phyloP scores from a whole-genome alignment of 2,888 invertebrate species.

The Cerastis rubricosa region DNA sequence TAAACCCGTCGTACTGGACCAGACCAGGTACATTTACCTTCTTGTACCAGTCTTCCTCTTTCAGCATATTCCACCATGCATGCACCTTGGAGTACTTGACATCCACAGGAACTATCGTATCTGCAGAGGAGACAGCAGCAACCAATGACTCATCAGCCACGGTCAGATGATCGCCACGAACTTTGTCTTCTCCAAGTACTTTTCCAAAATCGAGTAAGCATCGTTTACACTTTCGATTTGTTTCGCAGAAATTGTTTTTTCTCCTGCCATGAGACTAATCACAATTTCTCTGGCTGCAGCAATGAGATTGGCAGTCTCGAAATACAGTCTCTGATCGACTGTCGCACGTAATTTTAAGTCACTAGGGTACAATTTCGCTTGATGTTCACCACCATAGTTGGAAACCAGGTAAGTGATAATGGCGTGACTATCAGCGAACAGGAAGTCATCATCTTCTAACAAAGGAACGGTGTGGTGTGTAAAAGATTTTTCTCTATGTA shows the following conservation, averaged over 20 bases:
- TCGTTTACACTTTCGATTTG: conserved; percentile 64
- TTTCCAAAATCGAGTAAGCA: conserved; percentile 63
- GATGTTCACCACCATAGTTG: conserved; percentile 73
- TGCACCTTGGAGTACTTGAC: conserved; percentile 67
- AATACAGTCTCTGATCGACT: conserved; percentile 72
- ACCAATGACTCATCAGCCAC: conserved; percentile 75
- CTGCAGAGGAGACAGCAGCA: conserved; percentile 66
- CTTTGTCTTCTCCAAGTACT: conserved; percentile 69
- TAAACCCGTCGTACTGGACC: conserved; percentile 38
- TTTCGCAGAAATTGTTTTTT: conserved; percentile 18
- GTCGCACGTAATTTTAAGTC: conserved; percentile 70
- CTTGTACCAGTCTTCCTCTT: conserved; percentile 70
- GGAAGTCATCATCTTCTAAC: conserved; percentile 74
- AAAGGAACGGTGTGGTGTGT: conserved; percentile 73
- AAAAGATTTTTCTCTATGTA: conserved; percentile 73
- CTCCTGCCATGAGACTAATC: not conserved
- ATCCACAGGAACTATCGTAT: conserved; percentile 65
- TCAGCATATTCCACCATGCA: conserved; percentile 68
- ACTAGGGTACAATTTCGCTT: conserved; percentile 70
- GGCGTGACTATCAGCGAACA: conserved; percentile 74
- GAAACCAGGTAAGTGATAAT: conserved; percentile 75
- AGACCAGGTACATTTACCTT: conserved; percentile 71
- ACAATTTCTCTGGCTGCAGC: conserved; percentile 48
- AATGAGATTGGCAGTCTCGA: conserved; percentile 64
- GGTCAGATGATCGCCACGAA: conserved; percentile 73